Base-by-base conservation (phyloP, 2,797 vertebrate genomes). In the Neomorphus geoffroyi region DNA sequence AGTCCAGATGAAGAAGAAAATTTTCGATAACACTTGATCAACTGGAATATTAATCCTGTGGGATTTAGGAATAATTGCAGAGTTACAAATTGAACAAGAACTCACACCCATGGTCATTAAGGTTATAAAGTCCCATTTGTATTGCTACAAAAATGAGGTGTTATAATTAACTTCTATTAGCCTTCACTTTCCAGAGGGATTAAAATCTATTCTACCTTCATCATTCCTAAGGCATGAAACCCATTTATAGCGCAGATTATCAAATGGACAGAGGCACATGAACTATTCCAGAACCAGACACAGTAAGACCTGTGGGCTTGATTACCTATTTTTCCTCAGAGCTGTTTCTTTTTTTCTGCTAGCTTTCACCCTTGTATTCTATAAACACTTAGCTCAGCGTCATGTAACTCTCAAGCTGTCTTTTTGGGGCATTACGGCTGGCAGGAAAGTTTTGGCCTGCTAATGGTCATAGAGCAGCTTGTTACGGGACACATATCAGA, bases 81-180 rank as follows among this genome's bases (percentile, higher is more conserved):
- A 74, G 41, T 88, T 90, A 93, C 37, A 86, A 90, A 87, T 54
- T 70, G 77, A 88, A 90, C 61, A 92, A 88, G 79, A 95, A 86
- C 70, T 90, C 77, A 86, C 48, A 88, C 66, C 53, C 71, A 33
- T 90, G 90, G 92, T 89, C 92, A 85, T 95, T 86, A 77, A 90
- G 87, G 89, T 95, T 94, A 86, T 77, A 60, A 74, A 95, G 70
- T 93, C 87, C 82, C 62, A 86, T 88, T 84, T 51, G 22, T 51
- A 91, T 77, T 88, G 43, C 73, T 72, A 57, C 70, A 88, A 90
- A 97, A 96, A 93, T 66, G 58, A 91, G 78, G 27, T 80, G 65
- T 91, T 95, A 92, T 84, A 94, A 94, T 94, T 96, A 94, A 95
- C 66, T 92, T 94, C 77, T 93, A 95, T 91, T 84, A 95, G 95